Base-by-base conservation (phyloP, 35 echinoderm and acorn worm species). In the Amphiura filiformis region DNA sequence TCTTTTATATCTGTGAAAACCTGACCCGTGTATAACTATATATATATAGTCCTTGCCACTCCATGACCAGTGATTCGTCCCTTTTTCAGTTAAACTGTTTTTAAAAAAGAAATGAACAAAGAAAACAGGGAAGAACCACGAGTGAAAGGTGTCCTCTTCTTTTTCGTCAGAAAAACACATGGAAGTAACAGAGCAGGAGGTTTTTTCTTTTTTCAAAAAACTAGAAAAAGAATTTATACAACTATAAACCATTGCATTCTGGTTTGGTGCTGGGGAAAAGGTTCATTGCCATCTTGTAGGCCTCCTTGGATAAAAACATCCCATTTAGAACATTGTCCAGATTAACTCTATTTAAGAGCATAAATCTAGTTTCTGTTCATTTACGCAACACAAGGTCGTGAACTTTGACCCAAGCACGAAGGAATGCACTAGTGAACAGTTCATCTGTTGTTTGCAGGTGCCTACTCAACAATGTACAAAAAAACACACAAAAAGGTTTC, bases 131-230 rank as follows among this genome's bases (percentile, higher is more conserved):
- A 70, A 70, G 61, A 70, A 70, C 28, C 61, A 70, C 61, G 7
- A 18, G 2, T 30, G n/a, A n/a, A 26, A 70, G 17, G 2, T 70
- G 61, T 26, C 15, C 28, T 70, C 28, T 70, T 70, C 26, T 70
- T 11, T 70, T 70, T 70, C n/a, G n/a, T n/a, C 61, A 70, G 26
- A 70, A 70, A 5, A 70, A 2, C 1, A 15, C 15, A 70, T 70
- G 61, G 61, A 70, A n/a, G 61, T 70, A 70, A 70, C 26, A 70
- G 26, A 70, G 61, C 61, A 70, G 61, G 61, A 70, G 28, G n/a
- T n/a, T n/a, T n/a, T n/a, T n/a, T n/a, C n/a, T n/a, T n/a, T 70
- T 70, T 70, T 30, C 41, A 47, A 70, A 70, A 70, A 70, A 70
- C 61, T 70, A 70, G 61, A 70, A 70, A 70, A 70, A 18, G 28